Evolutionary conservation across 1,140 invertebrate genomes (phyloP).

Genomic region (Ridgeia piscesae): DNA sequence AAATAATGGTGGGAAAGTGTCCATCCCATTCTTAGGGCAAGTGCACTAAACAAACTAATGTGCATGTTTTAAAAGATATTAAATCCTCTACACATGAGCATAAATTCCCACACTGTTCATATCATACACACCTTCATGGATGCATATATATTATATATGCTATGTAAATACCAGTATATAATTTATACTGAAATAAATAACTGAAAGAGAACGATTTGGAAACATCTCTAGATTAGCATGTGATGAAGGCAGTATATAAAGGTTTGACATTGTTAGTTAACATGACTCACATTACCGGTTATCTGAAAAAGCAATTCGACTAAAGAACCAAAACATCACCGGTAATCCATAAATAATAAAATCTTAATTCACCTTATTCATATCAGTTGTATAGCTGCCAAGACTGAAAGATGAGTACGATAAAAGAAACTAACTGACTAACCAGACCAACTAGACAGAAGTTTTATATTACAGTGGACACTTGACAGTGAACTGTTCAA

Average conservation of each 20-base stretch:
- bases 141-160: no score
- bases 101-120: neutral
- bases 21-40: neutral
- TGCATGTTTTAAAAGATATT: neutral
- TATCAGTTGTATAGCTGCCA: neutral
- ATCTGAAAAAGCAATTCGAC: neutral
- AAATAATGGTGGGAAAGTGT: neutral
- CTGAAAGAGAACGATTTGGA: neutral
- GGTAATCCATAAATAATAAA: neutral
- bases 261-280: neutral
- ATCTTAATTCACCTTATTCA: slow-evolving; percentile 6
- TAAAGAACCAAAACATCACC: neutral
- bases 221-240: neutral
- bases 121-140: neutral
- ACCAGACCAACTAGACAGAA: neutral
- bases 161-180: neutral
- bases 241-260: neutral
- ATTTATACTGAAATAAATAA: neutral
- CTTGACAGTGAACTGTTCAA: neutral
- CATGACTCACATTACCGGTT: neutral
- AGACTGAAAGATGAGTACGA: neutral
- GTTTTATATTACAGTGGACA: neutral
- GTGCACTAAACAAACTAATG: neutral
- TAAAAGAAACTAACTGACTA: neutral
- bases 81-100: neutral